Base-by-base conservation (phyloP, 2,888 invertebrate genomes). In the Synergus umbraculus region DNA sequence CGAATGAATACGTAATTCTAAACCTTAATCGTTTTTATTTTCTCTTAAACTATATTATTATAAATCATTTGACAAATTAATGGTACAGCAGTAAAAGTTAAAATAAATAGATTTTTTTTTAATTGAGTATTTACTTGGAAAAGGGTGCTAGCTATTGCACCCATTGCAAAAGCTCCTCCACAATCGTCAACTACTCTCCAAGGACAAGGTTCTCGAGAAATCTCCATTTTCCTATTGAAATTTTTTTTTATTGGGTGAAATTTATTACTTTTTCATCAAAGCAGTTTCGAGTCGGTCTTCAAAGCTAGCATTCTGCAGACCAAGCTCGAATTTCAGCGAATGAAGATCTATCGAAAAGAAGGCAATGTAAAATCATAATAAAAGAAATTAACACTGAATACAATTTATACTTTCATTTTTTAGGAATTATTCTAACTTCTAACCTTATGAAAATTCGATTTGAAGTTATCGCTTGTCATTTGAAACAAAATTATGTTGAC, bases 91-190 rank as follows among this genome's bases (percentile, higher is more conserved):
- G 29, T 29, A 3, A 5, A 58, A 58, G 18, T 60, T 60, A 60
- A 18, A 18, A 60, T 22, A 18, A 60, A 60, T 37, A 37, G 7
- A 7, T 37, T 12, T 54, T 29, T 63, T 63, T 63, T 63, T 13
- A 29, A 58, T 1, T 63, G 1, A 13, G 0, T 0, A 13, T 13
- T 73, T 73, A 73, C 73, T 73, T 73, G 73, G n/a, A 73, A 54
- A 29, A 73, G 95, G 69, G 97, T 96, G 43, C 99, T 99, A 37
- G 99, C 99, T 84, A 99, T 97, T 76, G 97, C 95, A 12, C 99
- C 99, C 98, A 99, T 98, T 15, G 98, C 96, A 92, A 99, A 99
- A 15, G 99, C 99, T 85, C 99, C 99, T 18, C 99, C 99, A 91
- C 98, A 98, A 92, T 99, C 99, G 92, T 99, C 99, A 44, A 98